Percentiles rank a stretch among this genome's conserved stretches.
phyloP scores from a whole-genome alignment of 2,113 vertebrate genomes.

The Lamprologus ornatipinnis region DNA sequence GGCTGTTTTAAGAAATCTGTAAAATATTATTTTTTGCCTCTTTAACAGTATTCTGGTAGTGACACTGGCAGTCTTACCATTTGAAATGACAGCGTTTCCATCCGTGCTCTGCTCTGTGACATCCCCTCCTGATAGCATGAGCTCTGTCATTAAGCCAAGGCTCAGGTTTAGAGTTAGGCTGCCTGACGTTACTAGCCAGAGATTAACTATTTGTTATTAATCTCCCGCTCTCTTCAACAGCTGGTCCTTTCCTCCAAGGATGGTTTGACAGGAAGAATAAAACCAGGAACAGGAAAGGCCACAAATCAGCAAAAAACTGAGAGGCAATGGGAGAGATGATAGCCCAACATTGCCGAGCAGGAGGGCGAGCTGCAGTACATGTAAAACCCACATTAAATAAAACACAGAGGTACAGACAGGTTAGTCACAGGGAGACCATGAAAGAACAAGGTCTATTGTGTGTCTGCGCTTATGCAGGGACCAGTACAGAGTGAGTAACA shows the following conservation, averaged over 20 bases:
- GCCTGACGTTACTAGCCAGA: not conserved
- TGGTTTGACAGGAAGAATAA: not conserved
- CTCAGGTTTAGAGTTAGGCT: not conserved
- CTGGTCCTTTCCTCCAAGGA: not conserved
- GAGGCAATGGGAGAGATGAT: not conserved
- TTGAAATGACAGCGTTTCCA: not conserved
- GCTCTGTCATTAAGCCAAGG: not conserved
- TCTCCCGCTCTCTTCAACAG: not conserved
- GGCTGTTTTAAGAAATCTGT: accelerated
- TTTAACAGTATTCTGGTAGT: not conserved
- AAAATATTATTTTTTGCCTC: not conserved
- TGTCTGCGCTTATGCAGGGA: not conserved
- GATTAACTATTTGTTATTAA: not conserved
- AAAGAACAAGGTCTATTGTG: not conserved
- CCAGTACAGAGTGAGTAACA: not conserved
- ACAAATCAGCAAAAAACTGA: not conserved
- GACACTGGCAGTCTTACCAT: not conserved
- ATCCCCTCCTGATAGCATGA: not conserved
- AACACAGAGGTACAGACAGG: not conserved
- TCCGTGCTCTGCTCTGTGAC: not conserved
- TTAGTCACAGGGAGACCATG: not conserved
- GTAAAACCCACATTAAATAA: not conserved
- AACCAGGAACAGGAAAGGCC: not conserved
- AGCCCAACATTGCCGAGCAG: accelerated
- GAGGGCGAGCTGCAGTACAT: not conserved